Percentiles rank a stretch among this genome's conserved stretches.
Conservation (phyloP, 2,888 invertebrate species). For the Achlya flavicornis region DNA sequence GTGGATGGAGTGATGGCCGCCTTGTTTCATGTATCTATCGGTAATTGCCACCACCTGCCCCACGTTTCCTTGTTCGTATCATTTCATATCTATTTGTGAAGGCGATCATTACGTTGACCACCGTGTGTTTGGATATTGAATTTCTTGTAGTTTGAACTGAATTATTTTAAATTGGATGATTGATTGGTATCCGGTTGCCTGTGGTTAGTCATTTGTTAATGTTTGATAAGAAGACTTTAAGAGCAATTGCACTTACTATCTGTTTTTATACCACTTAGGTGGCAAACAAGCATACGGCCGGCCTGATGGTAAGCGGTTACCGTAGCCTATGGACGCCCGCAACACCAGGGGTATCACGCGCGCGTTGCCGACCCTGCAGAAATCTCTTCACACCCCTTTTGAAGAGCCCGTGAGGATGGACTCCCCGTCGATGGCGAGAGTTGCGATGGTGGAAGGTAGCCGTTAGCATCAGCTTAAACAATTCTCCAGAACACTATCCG, state of each 20-base stretch:
- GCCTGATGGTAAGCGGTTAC: no score
- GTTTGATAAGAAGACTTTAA: not conserved
- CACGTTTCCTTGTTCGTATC: constrained; percentile 44
- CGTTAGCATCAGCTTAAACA: no score
- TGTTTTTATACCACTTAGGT: no score
- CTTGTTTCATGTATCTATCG: constrained; percentile 54
- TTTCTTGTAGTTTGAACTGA: constrained; percentile 16
- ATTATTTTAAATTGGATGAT: constrained; percentile 30
- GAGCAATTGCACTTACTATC: not conserved
- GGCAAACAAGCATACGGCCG: no score
- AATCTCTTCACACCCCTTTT: no score
- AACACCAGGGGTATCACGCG: no score
- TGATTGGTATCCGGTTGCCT: constrained; percentile 24
- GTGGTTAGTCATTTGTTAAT: constrained; percentile 10
- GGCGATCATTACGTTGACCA: constrained; percentile 11
- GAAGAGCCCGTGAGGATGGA: no score
- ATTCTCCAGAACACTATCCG: no score
- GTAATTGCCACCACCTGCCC: constrained; percentile 72
- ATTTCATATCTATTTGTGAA: constrained; percentile 25
- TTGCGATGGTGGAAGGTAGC: no score
- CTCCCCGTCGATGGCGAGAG: no score
- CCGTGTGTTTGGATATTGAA: constrained; percentile 6
- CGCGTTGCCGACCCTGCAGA: no score
- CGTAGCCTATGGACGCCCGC: no score
- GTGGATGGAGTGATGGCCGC: constrained; percentile 30